Conservation (phyloP, 2,797 vertebrate species). For the Spinus pinus region DNA sequence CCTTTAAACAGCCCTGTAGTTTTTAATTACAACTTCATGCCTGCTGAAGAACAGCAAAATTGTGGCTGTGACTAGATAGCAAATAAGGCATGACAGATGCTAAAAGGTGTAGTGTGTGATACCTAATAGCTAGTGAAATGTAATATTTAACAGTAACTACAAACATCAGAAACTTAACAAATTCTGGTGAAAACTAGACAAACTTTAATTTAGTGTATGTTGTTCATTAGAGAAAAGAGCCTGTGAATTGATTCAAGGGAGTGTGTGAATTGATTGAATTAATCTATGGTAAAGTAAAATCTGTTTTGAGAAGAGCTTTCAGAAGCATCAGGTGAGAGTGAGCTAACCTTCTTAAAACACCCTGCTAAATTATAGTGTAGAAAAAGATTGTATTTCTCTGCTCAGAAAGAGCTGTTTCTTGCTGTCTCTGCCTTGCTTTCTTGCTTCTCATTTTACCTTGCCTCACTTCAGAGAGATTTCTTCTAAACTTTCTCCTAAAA, state of each 20-base stretch:
- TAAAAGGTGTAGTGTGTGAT: neutral
- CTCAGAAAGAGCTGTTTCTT: neutral
- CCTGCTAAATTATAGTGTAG: conserved; percentile 3
- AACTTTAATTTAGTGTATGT: neutral
- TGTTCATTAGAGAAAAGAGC: conserved; percentile 6
- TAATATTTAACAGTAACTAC: neutral
- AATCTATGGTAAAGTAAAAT: neutral
- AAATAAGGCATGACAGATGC: conserved; percentile 12
- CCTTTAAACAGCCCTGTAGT: conserved; percentile 23
- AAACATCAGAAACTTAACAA: neutral
- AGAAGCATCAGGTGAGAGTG: neutral
- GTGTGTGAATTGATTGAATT: neutral
- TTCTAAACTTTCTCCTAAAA: neutral
- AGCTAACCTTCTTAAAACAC: conserved; percentile 17
- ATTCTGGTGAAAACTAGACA: neutral
- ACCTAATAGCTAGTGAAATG: neutral
- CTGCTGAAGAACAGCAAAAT: conserved; percentile 29
- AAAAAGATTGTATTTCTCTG: neutral
- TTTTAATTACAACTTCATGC: conserved; percentile 20
- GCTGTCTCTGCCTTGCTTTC: neutral
- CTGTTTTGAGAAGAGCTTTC: conserved; percentile 41
- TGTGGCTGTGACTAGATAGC: neutral
- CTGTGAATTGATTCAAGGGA: neutral
- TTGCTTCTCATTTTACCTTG: neutral
- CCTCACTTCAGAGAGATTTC: neutral